Evolutionary conservation across 2,888 invertebrate genomes (phyloP).

Genomic region (Crioceris asparagi): DNA sequence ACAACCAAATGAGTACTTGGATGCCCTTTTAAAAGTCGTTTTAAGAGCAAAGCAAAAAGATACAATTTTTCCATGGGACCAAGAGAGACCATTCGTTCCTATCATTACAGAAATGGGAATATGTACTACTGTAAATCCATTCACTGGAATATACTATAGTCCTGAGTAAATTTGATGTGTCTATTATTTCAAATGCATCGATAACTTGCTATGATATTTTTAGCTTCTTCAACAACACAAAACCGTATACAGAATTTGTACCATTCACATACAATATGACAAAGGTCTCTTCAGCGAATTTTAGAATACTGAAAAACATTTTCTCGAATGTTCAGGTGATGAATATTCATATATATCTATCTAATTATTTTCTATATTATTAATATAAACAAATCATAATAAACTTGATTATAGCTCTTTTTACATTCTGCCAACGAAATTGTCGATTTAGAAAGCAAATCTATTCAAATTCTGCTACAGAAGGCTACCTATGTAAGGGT

Average conservation of each 20-base stretch:
- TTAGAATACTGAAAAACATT: neutral
- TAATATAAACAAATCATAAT: neutral
- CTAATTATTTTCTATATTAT: too few species aligned
- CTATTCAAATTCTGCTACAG: too few species aligned
- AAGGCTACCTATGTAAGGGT: neutral
- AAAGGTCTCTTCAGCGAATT: neutral
- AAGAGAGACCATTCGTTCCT: slow-evolving; percentile 6
- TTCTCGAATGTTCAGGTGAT: neutral
- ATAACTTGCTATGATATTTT: neutral
- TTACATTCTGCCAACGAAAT: slow-evolving; percentile 22
- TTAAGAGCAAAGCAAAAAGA: neutral
- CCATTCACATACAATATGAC: slow-evolving; percentile 5
- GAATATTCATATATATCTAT: too few species aligned
- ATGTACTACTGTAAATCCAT: slow-evolving; percentile 14
- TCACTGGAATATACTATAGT: slow-evolving; percentile 13
- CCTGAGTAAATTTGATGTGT: slow-evolving; percentile 10
- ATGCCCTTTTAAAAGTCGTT: slow-evolving; percentile 10
- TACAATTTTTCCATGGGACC: slow-evolving; percentile 8
- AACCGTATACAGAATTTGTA: slow-evolving; percentile 5
- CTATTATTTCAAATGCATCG: neutral
- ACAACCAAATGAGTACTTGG: slow-evolving; percentile 13
- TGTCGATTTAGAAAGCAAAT: slow-evolving; percentile 16
- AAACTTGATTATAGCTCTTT: slow-evolving; percentile 18
- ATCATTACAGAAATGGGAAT: slow-evolving; percentile 16
- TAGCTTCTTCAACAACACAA: slow-evolving; percentile 11